Evolutionary conservation across 2,797 vertebrate genomes (phyloP).

Genomic region (Spizella passerina): DNA sequence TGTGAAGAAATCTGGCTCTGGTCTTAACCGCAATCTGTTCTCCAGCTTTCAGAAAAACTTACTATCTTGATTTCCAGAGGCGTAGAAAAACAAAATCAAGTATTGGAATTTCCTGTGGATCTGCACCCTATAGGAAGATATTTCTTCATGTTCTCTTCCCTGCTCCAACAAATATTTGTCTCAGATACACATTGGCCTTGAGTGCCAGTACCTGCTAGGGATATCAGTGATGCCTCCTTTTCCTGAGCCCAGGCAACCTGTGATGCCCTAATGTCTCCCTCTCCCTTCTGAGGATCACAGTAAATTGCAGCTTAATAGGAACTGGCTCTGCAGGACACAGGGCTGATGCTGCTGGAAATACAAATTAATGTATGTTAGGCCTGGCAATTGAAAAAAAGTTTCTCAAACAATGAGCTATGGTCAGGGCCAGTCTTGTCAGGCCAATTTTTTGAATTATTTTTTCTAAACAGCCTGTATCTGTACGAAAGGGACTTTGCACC

Average conservation of each 20-base stretch:
- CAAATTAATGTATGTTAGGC: background rate
- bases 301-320: background rate
- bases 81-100: background rate
- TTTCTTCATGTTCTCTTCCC: background rate
- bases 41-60: background rate
- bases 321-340: background rate
- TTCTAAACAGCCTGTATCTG: background rate
- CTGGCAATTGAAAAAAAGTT: background rate
- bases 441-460: background rate
- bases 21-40: background rate
- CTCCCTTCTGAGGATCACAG: background rate
- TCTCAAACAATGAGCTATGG: background rate
- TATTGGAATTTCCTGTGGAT: background rate
- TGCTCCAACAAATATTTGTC: background rate
- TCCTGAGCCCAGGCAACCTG: background rate
- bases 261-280: background rate
- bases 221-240: background rate
- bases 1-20: background rate
- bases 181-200: fast-evolving
- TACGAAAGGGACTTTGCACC: background rate
- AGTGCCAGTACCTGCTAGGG: background rate
- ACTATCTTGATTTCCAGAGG: background rate
- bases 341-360: background rate
- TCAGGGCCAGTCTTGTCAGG: background rate
- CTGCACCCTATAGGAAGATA: background rate